A percentile compares a stretch with the other conserved stretches of the same genome.
Evolutionary conservation across 2,113 vertebrate genomes (phyloP).

Genomic region (Lophotis ruficrista): DNA sequence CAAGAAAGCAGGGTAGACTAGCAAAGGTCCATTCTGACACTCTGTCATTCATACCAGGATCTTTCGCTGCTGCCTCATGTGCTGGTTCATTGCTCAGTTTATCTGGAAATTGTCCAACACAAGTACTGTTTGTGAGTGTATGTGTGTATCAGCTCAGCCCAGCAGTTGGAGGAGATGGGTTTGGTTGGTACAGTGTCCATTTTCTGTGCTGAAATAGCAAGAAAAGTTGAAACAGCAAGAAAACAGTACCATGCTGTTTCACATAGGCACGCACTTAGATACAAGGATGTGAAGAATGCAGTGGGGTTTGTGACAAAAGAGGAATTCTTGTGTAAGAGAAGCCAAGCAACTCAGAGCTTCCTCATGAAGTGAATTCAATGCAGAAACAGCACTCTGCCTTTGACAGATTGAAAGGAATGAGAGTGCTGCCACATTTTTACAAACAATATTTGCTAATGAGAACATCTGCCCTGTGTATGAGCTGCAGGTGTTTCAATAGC

Average conservation of each 20-base stretch:
- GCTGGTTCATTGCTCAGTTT: background rate
- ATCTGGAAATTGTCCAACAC: background rate
- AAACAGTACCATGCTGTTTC: background rate
- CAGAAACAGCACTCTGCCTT: background rate
- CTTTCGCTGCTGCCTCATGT: background rate
- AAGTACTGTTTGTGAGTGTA: background rate
- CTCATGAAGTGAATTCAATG: background rate
- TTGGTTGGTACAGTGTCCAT: background rate
- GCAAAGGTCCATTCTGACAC: background rate
- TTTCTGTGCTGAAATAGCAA: background rate
- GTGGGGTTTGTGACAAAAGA: background rate
- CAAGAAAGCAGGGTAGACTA: background rate
- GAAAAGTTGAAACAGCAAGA: background rate
- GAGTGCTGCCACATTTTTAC: background rate
- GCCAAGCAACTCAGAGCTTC: background rate
- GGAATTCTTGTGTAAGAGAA: background rate
- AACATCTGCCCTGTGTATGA: background rate
- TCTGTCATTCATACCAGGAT: background rate
- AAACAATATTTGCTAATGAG: background rate
- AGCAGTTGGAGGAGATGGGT: background rate
- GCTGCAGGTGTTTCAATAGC: background rate
- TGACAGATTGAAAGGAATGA: background rate
- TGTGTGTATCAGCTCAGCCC: rapidly evolving
- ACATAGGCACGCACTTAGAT: background rate
- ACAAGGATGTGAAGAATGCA: background rate